phyloP scores from a whole-genome alignment of 2,113 vertebrate genomes.

The Chaetodon auriga region DNA sequence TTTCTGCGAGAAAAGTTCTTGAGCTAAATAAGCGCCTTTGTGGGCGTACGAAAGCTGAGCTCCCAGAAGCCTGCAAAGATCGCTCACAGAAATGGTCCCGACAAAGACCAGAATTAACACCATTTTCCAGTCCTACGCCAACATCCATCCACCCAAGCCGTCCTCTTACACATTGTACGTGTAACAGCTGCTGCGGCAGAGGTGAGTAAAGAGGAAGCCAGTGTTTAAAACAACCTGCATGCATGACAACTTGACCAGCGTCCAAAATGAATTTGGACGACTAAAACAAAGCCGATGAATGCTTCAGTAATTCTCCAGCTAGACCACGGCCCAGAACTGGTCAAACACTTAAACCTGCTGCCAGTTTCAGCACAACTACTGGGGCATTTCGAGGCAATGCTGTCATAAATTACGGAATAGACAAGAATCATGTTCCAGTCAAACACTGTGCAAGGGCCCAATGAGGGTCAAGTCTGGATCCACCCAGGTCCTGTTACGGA shows the following conservation, averaged over 20 bases:
- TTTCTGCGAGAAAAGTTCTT: constrained; percentile 2
- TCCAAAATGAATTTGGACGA: background rate
- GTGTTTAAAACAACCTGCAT: background rate
- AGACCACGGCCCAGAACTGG: background rate
- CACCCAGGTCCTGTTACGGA: constrained; percentile 7
- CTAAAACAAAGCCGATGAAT: background rate
- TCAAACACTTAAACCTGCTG: background rate
- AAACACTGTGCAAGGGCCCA: background rate
- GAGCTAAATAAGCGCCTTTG: background rate
- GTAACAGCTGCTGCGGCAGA: too few species aligned
- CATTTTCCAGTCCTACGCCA: background rate
- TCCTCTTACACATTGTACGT: background rate
- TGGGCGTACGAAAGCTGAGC: background rate
- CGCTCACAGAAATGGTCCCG: background rate
- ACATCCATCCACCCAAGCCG: background rate
- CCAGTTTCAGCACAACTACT: background rate
- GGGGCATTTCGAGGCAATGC: background rate
- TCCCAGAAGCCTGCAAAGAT: background rate
- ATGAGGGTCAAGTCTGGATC: constrained; percentile 7
- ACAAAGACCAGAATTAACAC: background rate
- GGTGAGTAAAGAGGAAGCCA: background rate
- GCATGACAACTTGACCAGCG: background rate
- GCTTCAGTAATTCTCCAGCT: background rate
- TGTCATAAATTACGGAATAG: constrained; percentile 18
- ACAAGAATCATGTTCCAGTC: background rate